Conservation (phyloP, 2,113 vertebrate genomes). For the Zosterops borbonicus region DNA sequence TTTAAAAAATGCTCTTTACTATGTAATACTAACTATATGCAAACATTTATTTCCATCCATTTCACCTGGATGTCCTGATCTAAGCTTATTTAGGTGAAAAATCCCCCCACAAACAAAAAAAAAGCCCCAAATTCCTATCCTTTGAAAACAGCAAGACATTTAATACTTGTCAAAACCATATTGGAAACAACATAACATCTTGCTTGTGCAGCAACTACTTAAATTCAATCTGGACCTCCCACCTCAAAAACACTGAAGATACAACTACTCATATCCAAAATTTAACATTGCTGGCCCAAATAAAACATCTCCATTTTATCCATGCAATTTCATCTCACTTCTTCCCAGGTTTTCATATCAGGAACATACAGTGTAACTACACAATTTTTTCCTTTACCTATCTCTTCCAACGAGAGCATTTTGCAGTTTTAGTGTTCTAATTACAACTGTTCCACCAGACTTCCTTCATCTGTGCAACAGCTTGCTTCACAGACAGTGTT, state of each 20-base stretch:
- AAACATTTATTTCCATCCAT: neutral
- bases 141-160: neutral
- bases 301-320: neutral
- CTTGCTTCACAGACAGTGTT: neutral
- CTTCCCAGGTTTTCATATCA: neutral
- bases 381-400: neutral
- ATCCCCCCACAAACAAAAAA: rapidly evolving
- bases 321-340: neutral
- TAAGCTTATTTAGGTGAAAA: neutral
- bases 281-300: neutral
- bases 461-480: neutral
- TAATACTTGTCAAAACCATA: neutral
- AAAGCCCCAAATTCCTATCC: neutral
- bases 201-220: neutral
- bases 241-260: neutral
- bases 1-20: neutral
- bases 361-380: neutral
- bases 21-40: neutral
- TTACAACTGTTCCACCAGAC: neutral
- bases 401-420: neutral
- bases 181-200: neutral
- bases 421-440: neutral
- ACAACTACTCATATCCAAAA: neutral
- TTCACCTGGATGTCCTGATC: neutral
- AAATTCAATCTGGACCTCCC: neutral